phyloP scores from a whole-genome alignment of 2,113 vertebrate genomes.

The Cochlearius cochlearius region DNA sequence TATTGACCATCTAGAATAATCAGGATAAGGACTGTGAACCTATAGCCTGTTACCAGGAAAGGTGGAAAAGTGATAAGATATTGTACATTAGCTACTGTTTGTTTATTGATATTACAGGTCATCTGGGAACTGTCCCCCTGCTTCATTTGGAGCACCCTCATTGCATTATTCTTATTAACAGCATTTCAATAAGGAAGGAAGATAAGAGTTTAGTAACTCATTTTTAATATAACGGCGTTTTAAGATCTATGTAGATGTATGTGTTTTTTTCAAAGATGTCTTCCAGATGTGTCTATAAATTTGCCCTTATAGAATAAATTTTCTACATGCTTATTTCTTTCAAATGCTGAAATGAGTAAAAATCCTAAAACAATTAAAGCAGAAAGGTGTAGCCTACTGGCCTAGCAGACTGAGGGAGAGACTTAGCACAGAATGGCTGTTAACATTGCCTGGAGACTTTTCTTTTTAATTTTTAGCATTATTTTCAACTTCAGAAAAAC shows the following conservation, averaged over 20 bases:
- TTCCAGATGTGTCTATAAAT: not conserved
- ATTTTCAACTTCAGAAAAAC: not conserved
- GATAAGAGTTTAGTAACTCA: not conserved
- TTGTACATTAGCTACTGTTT: not conserved
- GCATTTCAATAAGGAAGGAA: not conserved
- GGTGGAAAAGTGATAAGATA: not conserved
- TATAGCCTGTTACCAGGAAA: not conserved
- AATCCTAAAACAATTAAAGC: not conserved
- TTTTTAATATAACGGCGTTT: not conserved
- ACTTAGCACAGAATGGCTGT: not conserved
- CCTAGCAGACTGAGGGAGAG: not conserved
- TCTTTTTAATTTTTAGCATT: not conserved
- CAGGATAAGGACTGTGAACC: not conserved
- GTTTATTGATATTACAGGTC: not conserved
- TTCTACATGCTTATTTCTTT: not conserved
- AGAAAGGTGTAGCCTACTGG: not conserved
- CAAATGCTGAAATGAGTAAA: not conserved
- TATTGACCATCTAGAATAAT: not conserved
- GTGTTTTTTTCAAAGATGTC: not conserved
- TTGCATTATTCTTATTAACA: not conserved
- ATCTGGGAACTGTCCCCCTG: not conserved
- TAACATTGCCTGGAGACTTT: not conserved
- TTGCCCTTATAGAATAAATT: not conserved
- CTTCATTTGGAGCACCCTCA: not conserved
- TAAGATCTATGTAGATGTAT: not conserved